phyloP scores from a whole-genome alignment of 1,140 invertebrate genomes.

The Phenacoccus solenopsis region DNA sequence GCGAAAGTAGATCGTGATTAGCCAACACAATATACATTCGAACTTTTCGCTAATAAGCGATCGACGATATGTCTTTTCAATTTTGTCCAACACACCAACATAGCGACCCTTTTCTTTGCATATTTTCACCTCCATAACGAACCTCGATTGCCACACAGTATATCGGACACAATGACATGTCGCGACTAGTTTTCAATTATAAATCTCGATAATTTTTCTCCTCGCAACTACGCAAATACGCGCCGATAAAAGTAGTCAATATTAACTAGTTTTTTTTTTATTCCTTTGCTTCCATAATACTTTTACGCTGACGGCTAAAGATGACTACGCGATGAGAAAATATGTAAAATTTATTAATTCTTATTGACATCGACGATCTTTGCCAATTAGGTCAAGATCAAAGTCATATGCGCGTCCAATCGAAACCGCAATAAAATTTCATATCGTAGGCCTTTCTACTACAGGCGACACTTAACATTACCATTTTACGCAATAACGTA shows the following conservation, averaged over 20 bases:
- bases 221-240: neutral
- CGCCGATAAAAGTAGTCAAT: neutral
- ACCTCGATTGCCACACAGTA: too few relatives aligned
- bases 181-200: neutral
- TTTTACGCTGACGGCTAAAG: neutral
- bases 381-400: conserved; percentile 16
- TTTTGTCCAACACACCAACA: neutral
- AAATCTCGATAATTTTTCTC: neutral
- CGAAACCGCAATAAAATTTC: neutral
- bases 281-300: neutral
- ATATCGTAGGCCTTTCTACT: neutral
- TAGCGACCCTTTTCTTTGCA: too few relatives aligned
- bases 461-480: neutral
- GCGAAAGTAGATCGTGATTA: conserved; percentile 1
- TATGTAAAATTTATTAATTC: neutral
- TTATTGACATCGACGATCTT: neutral
- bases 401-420: neutral
- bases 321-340: neutral
- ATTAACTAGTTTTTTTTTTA: neutral
- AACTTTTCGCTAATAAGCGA: neutral
- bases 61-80: neutral
- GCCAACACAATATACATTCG: neutral
- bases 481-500: neutral
- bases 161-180: too few relatives aligned
- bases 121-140: neutral